Evolutionary conservation across 2,113 vertebrate genomes (phyloP).

Genomic region (Leuciscus idus): DNA sequence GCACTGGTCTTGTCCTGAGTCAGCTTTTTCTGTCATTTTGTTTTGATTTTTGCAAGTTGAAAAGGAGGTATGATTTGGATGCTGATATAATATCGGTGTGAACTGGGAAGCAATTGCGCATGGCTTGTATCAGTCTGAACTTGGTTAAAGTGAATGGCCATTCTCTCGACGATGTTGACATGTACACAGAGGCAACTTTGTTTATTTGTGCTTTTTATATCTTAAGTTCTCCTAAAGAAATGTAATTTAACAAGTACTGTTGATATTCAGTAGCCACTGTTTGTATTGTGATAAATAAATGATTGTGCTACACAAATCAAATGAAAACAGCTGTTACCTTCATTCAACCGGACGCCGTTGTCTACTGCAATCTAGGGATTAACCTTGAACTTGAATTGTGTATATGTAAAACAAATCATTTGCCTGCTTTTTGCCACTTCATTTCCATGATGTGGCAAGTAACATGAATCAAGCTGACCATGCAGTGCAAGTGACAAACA

Average conservation of each 20-base stretch:
- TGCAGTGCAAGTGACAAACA: not conserved
- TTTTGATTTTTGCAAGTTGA: not conserved
- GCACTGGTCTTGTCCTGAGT: not conserved
- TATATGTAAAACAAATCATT: not conserved
- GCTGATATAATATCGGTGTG: not conserved
- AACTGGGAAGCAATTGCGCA: not conserved
- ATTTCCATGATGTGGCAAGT: not conserved
- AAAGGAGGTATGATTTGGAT: not conserved
- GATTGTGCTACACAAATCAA: not conserved
- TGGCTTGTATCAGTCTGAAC: not conserved
- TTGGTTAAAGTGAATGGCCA: not conserved
- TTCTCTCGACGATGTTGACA: not conserved
- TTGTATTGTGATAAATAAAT: slow-evolving; percentile 21
- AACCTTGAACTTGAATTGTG: not conserved
- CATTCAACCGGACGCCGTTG: not conserved
- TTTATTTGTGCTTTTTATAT: slow-evolving; percentile 30
- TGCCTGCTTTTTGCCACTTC: not conserved
- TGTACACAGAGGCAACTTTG: not conserved
- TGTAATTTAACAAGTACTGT: slow-evolving; percentile 31
- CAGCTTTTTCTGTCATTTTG: not conserved
- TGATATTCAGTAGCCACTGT: not conserved
- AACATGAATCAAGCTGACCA: not conserved
- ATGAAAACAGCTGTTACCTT: not conserved
- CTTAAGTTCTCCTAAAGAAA: slow-evolving; percentile 17
- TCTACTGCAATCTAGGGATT: not conserved